Percentiles rank a stretch among this genome's conserved stretches.
Conservation (phyloP, 2,797 vertebrate species). For the Mus caroli region DNA sequence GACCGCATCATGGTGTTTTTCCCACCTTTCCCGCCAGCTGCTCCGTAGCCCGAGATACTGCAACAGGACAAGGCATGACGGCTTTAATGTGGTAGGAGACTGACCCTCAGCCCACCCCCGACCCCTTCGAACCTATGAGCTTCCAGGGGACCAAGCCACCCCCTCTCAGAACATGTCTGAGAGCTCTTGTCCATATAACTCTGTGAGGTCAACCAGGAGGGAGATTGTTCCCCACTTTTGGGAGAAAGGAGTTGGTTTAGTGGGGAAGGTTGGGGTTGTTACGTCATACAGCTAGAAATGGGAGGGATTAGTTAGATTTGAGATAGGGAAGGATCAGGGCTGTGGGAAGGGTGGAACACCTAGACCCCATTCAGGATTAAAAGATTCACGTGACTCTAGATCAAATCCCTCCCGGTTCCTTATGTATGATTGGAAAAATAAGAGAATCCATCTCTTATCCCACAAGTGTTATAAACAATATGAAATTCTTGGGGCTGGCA, state of each 20-base stretch:
- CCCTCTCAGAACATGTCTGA: not conserved
- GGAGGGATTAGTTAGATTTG: not conserved
- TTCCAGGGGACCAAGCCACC: not conserved
- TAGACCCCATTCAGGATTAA: not conserved
- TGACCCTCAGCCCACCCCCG: too few relatives aligned
- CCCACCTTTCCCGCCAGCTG: constrained; percentile 96
- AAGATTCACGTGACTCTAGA: not conserved
- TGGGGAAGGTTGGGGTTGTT: not conserved
- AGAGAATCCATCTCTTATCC: not conserved
- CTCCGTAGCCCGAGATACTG: constrained; percentile 97
- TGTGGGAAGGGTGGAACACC: not conserved
- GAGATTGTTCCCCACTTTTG: not conserved
- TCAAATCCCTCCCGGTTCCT: not conserved
- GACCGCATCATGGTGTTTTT: constrained; percentile 93
- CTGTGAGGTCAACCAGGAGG: not conserved
- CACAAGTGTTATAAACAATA: not conserved
- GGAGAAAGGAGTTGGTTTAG: not conserved
- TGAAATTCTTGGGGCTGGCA: not conserved
- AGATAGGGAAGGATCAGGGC: not conserved
- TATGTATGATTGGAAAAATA: not conserved
- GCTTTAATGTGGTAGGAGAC: fast-evolving
- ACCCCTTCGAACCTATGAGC: not conserved
- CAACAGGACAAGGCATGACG: constrained; percentile 70
- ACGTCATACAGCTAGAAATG: not conserved
- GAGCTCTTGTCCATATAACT: not conserved